A percentile compares a stretch with the other conserved stretches of the same genome.
Evolutionary conservation across 2,113 vertebrate species (phyloP).

Genomic region (Bubo blakistoni): DNA sequence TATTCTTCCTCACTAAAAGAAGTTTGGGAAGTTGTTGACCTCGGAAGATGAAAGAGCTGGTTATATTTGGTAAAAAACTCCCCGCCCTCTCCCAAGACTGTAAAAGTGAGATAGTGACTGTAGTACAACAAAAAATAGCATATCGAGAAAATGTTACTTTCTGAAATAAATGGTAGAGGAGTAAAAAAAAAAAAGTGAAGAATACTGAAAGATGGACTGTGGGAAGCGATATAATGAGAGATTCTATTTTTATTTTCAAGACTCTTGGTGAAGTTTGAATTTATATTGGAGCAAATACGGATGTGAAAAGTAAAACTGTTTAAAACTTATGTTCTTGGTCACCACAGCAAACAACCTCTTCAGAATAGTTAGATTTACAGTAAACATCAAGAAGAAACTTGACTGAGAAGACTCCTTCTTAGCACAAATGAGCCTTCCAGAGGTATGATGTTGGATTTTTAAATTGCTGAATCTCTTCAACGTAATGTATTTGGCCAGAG

Average conservation of each 20-base stretch:
- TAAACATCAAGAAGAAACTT: background rate
- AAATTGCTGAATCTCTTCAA: background rate
- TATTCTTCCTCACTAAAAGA: background rate
- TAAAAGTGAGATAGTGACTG: slow-evolving; percentile 36
- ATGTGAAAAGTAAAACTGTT: background rate
- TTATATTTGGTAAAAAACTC: slow-evolving; percentile 45
- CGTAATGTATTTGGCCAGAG: background rate
- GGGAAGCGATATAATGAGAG: background rate
- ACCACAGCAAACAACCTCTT: background rate
- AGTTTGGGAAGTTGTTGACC: slow-evolving; percentile 58
- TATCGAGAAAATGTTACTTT: background rate
- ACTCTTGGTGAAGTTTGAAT: background rate
- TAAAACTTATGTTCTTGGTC: background rate
- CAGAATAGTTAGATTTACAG: background rate
- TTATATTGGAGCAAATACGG: background rate
- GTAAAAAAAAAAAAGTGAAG: background rate
- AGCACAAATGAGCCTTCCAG: background rate
- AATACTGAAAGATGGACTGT: background rate
- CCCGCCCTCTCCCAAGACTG: slow-evolving; percentile 40
- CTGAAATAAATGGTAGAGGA: background rate
- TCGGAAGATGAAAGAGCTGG: slow-evolving; percentile 43
- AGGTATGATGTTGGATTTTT: background rate
- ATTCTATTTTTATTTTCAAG: background rate
- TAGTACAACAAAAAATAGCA: slow-evolving; percentile 7
- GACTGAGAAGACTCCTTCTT: background rate